Base-by-base conservation (phyloP, 2,797 vertebrate genomes). In the Acanthiza pusilla region DNA sequence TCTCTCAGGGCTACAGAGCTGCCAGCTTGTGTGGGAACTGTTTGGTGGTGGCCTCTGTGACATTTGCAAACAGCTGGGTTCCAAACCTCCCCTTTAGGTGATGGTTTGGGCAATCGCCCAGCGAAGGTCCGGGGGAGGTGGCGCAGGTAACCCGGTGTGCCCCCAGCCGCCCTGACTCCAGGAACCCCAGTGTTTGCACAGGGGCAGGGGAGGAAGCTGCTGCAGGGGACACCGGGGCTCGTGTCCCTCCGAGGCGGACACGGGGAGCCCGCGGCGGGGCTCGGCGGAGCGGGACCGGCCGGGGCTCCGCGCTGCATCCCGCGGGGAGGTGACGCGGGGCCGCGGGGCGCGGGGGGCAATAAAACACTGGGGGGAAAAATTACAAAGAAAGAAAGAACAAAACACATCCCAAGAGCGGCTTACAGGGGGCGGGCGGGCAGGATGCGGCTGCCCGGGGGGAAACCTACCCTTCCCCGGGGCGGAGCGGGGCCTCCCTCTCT, bases 391-490 rank as follows among this genome's bases (percentile, higher is more conserved):
- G 7, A 16, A 62, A 48, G 30, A 81, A 73, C 17, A 47, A 50
- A 78, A 7, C 19, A 54, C 42, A 50, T 36, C 30, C 55, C 19
- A 27, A 30, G 22, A 53, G 30, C 15, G 15, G 38, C 26, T 72
- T 11, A 10, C 1, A 57, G 43, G 38, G n/a, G 70, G 61, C 5
- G 82, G 92, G 94, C 58, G 60, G 68, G 72, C 62, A 88, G 75
- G 76, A 83, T 88, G 80, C 84, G 68, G 55, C 80, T 55, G 80
- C 62, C 48, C 57, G 10, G 15, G 86, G 92, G 80, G 48, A 71
- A 91, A 78, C 94, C 82, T 79, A 71, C 74, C 92, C 91, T 77
- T 91, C 90, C 88, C 84, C 72, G 90, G 94, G 94, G 92, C 92
- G 84, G 78, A 55, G 92, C 89, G 79, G 95, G 76, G 90, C 92